Evolutionary conservation across 2,113 vertebrate species (phyloP), one percentile per base, ranked within the genome.

Genomic region (Saccopteryx bilineata): DNA sequence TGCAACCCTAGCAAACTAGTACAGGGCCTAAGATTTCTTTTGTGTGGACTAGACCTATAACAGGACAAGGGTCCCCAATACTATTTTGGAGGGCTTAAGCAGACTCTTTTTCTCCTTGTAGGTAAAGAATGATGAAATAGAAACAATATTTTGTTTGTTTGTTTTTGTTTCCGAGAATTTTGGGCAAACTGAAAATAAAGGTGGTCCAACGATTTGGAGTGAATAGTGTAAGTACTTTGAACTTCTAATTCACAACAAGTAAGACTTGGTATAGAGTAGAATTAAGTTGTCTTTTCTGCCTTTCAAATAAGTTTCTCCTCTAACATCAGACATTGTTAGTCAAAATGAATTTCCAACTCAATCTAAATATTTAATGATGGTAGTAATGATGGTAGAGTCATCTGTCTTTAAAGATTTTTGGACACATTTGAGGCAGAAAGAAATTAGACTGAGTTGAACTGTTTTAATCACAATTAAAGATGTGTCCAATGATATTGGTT

Each of bases 401-500:
- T 85, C 17, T 92, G 89, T 61, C 11, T 31, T 94, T 88, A 68
- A 85, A 58, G 26, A 90, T 52, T 28, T 82, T 74, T 87, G 63
- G 74, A 66, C 23, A 86, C 23, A 14, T 8, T 86, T 81, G 74
- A 69, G 21, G 26, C 31, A 75, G 50, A 86, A 88, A 88, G 48
- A 85, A 95, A 69, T 86, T 85, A 89, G 50, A 81, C n/a, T 61
- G 33, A 94, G 9, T 33, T 66, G 69, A 94, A 92, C 11, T 95
- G 50, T 92, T 96, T 96, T 91, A 95, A 90, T 82, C 54, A 82
- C 39, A 79, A n/a, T 90, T 79, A 63, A 87, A 79, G 61, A 52
- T 86, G 54, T 61, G 5, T 71, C 60, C 72, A 76, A n/a, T 89
- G 19, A 69, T 80, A 80, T 21, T 93, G 48, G 24, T 52, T 96